These are phyloP conservation scores for Distichodus sexfasciatus DNA, from an alignment of 2,797 vertebrate genomes.

Conservation along the genomic window DNA sequence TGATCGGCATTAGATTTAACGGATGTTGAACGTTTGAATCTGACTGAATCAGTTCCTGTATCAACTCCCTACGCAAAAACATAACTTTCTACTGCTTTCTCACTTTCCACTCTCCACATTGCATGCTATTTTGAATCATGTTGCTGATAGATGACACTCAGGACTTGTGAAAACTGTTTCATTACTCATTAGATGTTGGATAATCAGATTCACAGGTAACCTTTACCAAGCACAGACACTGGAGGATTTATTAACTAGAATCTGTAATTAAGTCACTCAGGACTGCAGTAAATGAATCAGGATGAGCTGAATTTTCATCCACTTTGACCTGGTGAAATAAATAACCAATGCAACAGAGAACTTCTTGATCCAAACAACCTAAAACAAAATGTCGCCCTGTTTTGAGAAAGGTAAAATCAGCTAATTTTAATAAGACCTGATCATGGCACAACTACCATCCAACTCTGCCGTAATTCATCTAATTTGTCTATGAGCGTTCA, in stretches of 20 bases:
- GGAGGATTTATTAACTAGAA: background rate
- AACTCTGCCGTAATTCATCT: no score
- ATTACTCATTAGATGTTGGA: background rate
- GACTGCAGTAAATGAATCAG: background rate
- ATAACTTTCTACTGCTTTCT: background rate
- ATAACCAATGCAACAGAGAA: background rate
- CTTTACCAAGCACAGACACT: background rate
- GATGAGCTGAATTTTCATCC: background rate
- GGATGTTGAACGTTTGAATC: no score
- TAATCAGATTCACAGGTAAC: slow-evolving; percentile 3
- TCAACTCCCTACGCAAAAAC: background rate
- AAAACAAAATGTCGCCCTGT: no score
- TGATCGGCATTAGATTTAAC: no score
- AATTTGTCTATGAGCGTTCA: no score
- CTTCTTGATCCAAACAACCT: background rate
- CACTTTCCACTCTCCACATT: background rate
- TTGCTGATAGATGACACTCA: background rate
- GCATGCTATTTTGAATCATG: background rate
- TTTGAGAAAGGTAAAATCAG: background rate
- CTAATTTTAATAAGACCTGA: background rate
- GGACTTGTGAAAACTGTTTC: background rate
- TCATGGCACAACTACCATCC: no score
- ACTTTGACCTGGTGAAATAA: background rate
- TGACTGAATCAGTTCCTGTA: background rate
- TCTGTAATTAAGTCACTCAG: background rate